Evolutionary conservation across 1,140 invertebrate species (phyloP), one percentile per base, ranked within the genome.

Genomic region (Procambarus virginalis): DNA sequence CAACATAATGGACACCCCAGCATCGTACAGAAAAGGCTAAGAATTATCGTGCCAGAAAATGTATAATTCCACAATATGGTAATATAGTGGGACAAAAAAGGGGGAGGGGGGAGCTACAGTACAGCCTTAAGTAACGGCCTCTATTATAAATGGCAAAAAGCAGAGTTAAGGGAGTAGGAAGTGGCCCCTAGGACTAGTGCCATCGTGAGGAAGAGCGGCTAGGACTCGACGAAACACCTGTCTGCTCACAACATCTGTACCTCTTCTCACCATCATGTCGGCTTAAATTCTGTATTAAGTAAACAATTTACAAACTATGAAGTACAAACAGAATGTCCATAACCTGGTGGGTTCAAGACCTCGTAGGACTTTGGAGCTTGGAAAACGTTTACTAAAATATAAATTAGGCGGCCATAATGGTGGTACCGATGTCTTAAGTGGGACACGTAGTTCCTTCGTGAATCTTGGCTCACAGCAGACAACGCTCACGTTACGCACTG

Each of bases 71-170:
- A 73, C 6, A 73, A 8, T 34, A 73, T 34, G 22, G 45, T 55
- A 48, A 49, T 10, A 68, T 48, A 45, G 51, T 55, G 70, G 83
- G 83, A 60, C 22, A 78, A 60, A 78, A 17, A 64, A 46, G 83
- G 68, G 51, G 85, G 55, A 60, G 60, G 78, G 86, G 64, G 10
- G 20, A 51, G 64, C 84, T 85, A 70, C 64, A 60, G 34, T 87
- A 73, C 51, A 80, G 70, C 84, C 49, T 80, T 80, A 58, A 80
- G 49, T 45, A 80, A 34, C 49, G 22, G 49, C 6, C n/a, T 80
- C 78, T 51, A 55, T 58, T 51, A 55, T 80, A 80, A 80, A 80
- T 80, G 78, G 49, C 78, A 80, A 58, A 80, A 80, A 80, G 78
- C 78, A 80, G 51, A 80, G 20, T 80, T 80, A 51, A 58, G 78